Percentiles rank a stretch among this genome's conserved stretches.
phyloP scores from a whole-genome alignment of 2,113 vertebrate genomes.

The Lamprologus speciosus region DNA sequence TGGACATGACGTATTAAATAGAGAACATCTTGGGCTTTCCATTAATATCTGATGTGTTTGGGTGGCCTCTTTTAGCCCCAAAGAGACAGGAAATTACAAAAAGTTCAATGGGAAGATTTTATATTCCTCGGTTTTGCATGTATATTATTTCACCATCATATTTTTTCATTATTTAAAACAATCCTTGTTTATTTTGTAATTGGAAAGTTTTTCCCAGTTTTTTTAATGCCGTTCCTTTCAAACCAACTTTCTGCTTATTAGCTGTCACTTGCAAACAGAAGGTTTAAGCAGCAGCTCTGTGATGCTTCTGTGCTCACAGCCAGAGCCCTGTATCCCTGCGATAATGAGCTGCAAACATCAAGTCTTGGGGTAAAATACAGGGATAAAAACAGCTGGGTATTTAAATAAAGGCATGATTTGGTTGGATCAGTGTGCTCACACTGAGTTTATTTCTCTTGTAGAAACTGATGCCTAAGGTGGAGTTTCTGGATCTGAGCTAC shows the following conservation, averaged over 20 bases:
- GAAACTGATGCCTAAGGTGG: slow-evolving; percentile 92
- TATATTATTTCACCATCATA: neutral
- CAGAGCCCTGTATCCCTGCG: too few species aligned
- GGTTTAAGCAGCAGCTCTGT: neutral
- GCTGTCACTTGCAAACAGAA: neutral
- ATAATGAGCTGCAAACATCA: neutral
- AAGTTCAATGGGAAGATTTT: neutral
- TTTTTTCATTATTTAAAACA: neutral
- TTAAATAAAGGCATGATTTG: neutral
- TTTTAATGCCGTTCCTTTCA: neutral
- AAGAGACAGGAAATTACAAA: neutral
- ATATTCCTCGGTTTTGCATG: neutral
- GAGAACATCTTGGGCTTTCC: neutral
- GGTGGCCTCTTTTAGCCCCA: neutral
- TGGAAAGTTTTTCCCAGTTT: neutral
- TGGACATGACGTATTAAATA: neutral
- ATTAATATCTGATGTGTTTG: neutral
- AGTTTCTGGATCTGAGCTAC: slow-evolving; percentile 94
- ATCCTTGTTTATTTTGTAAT: neutral
- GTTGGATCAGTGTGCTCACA: neutral
- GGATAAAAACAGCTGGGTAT: neutral
- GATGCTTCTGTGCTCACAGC: neutral
- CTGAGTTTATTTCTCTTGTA: slow-evolving; percentile 25
- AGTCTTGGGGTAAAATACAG: neutral
- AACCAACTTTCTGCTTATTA: neutral